A percentile compares a stretch with the other conserved stretches of the same genome.
Conservation (phyloP, 1,140 invertebrate genomes). For the Brachystomella parvula region DNA sequence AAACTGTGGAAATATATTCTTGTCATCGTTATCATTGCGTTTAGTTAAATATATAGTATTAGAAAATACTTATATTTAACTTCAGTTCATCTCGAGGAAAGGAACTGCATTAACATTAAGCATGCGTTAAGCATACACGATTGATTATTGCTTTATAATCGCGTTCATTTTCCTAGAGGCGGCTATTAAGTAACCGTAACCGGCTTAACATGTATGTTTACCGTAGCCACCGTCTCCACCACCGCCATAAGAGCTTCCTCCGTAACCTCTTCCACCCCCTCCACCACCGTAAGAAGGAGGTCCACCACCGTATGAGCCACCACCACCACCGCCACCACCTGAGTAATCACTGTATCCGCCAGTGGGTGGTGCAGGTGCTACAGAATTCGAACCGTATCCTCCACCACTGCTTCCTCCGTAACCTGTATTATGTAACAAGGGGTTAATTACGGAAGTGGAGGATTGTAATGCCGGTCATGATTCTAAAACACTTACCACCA, state of each 20-base stretch:
- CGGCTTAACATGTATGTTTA: too few relatives aligned
- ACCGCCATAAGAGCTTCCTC: conserved; percentile 34
- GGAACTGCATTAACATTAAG: background rate
- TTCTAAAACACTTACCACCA: background rate
- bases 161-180: too few relatives aligned
- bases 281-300: conserved; percentile 27
- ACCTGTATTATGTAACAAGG: conserved; percentile 1
- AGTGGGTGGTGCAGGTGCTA: background rate
- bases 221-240: conserved; percentile 15
- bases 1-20: too few relatives aligned
- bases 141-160: too few relatives aligned
- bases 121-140: background rate
- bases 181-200: too few relatives aligned
- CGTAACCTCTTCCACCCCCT: conserved; percentile 34
- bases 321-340: conserved; percentile 28
- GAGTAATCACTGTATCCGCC: conserved; percentile 22
- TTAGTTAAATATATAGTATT: too few relatives aligned
- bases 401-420: conserved; percentile 21
- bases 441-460: background rate
- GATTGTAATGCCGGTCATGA: background rate
- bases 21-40: too few relatives aligned
- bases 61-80: too few relatives aligned
- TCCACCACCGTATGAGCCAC: conserved; percentile 27
- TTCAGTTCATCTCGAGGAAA: too few relatives aligned
- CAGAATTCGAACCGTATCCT: background rate